Base-by-base conservation (phyloP, 2,888 invertebrate species). In the Orgyia antiqua region DNA sequence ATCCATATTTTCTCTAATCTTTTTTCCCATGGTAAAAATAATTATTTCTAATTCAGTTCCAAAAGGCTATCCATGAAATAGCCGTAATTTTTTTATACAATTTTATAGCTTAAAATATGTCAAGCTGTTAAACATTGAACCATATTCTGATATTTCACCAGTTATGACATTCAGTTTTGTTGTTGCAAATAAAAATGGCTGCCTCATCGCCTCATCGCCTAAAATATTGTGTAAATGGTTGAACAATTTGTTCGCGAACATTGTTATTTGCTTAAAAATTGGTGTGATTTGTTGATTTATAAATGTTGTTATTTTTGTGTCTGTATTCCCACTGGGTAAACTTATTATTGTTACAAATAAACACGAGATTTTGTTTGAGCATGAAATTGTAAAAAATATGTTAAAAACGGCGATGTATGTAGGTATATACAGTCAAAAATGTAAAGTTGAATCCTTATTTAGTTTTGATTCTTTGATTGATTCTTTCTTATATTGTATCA, bases 221-320 rank as follows among this genome's bases (percentile, higher is more conserved):
- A 13, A 18, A 45, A 41, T 31, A 21, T 27, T 28, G 36, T 29
- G 31, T 9, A 24, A 42, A 33, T 29, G 28, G 27, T n/a, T 24
- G 26, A 11, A 13, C 33, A 35, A 39, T 37, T 33, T 33, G 32
- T 15, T 29, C 23, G 28, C n/a, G 10, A 7, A 31, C 23, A 31
- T 35, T 31, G 42, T 46, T 46, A 37, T 39, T 27, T 26, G 18
- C 8, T 13, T 6, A 29, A 15, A 39, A 33, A 32, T 33, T 42
- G 27, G 13, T 18, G 17, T n/a, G 8, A 32, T 15, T 1, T 13
- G 20, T n/a, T 12, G 4, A 13, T 17, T 21, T 10, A 5, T 15
- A 21, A 13, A 15, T 29, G 4, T 21, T 28, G 13, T 25, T 29
- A 8, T 27, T 25, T 18, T 5, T 9, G 15, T 15, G 3, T 24